Evolutionary conservation across 2,888 invertebrate species (phyloP).

Genomic region (Ypsolopha sequella): DNA sequence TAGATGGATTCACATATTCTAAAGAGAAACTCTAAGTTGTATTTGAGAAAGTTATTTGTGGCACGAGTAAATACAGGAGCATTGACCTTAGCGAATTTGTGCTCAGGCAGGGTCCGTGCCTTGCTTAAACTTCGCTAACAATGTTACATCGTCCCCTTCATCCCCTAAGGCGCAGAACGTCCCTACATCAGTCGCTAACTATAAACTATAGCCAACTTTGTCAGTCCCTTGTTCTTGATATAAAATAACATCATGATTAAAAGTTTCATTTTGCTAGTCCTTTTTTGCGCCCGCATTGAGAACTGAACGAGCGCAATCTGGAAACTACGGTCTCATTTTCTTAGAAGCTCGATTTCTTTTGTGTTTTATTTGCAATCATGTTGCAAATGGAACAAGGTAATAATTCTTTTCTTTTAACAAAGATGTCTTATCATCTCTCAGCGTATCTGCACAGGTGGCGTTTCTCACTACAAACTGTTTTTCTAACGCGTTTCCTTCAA

Average conservation of each 20-base stretch:
- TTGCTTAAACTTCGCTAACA: constrained; percentile 59
- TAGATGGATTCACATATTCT: no score
- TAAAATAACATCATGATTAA: constrained; percentile 10
- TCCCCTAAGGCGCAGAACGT: constrained; percentile 51
- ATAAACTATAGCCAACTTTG: constrained; percentile 48
- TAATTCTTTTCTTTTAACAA: constrained; percentile 6
- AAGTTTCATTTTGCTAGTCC: no score
- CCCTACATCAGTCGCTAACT: constrained; percentile 57
- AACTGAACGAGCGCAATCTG: constrained; percentile 31
- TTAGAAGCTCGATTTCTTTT: constrained; percentile 27
- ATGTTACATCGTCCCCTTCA: constrained; percentile 50
- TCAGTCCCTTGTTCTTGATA: constrained; percentile 52
- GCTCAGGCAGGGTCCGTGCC: constrained; percentile 47
- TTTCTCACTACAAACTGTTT: constrained; percentile 55
- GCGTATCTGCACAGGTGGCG: constrained; percentile 45
- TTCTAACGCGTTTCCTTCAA: constrained; percentile 41
- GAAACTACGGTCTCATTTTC: constrained; percentile 41
- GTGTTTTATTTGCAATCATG: constrained; percentile 21
- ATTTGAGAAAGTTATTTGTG: neutral
- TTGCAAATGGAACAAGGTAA: constrained; percentile 19
- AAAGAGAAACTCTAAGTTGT: neutral
- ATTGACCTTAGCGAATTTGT: constrained; percentile 54
- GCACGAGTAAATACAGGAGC: constrained; percentile 11
- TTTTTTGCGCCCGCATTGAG: neutral
- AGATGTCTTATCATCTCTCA: constrained; percentile 15